These are phyloP conservation scores for Zalophus californianus DNA, from an alignment of 2,797 vertebrate genomes.

Conservation along the genomic window DNA sequence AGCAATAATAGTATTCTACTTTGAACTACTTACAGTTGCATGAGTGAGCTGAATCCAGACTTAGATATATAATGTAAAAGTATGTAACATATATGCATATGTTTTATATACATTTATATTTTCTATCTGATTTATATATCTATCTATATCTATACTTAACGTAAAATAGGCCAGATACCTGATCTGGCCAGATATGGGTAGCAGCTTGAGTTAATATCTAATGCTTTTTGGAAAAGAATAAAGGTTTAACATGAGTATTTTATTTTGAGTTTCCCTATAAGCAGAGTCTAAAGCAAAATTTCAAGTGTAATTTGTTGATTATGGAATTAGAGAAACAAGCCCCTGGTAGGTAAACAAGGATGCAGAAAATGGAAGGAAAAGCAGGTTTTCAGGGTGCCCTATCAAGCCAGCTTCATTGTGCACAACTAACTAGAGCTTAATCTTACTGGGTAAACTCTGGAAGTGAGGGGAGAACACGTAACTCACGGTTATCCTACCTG, in stretches of 20 bases:
- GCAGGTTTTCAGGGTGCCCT: neutral
- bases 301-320: neutral
- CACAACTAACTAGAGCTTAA: neutral
- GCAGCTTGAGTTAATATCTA: neutral
- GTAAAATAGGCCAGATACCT: neutral
- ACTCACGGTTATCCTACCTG: neutral
- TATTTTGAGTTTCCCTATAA: neutral
- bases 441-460: neutral
- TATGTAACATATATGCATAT: neutral
- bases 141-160: neutral
- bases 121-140: neutral
- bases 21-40: conserved; percentile 51
- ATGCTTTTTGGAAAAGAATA: neutral
- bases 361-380: neutral
- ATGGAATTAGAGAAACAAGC: neutral
- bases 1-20: conserved; percentile 48
- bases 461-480: rapidly evolving
- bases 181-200: neutral
- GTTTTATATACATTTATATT: neutral
- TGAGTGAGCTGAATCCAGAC: neutral
- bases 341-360: neutral
- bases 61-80: neutral
- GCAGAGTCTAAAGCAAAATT: neutral
- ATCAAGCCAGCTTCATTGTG: neutral
- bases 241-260: neutral